Evolutionary conservation across 2,888 invertebrate species (phyloP).

Genomic region (Drosophila acutilabella): DNA sequence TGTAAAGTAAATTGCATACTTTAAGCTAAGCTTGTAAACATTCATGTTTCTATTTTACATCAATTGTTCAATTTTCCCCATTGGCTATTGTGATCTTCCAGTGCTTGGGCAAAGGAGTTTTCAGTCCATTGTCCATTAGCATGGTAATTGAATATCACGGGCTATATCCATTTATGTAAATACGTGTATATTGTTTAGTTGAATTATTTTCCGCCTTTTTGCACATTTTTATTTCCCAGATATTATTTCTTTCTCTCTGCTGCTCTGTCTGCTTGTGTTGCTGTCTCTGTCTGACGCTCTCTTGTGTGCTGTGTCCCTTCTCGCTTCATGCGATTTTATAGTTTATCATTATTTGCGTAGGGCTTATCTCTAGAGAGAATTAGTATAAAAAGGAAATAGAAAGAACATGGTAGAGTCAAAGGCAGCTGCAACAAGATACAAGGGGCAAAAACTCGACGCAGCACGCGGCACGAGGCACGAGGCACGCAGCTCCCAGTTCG

Average conservation of each 20-base stretch:
- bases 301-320: constrained; percentile 6
- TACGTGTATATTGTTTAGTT: constrained; percentile 81
- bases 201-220: constrained; percentile 80
- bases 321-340: constrained; percentile 72
- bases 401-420: constrained; percentile 28
- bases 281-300: constrained; percentile 7
- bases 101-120: constrained; percentile 15
- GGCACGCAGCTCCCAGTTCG: constrained; percentile 7
- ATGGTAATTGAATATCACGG: constrained; percentile 74
- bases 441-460: constrained; percentile 55
- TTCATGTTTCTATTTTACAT: background rate
- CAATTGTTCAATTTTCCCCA: background rate
- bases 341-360: constrained; percentile 79
- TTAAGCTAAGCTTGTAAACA: background rate
- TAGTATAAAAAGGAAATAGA: constrained; percentile 33
- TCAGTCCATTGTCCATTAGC: constrained; percentile 56
- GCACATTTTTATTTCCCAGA: constrained; percentile 78
- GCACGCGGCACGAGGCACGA: constrained; percentile 41
- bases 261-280: background rate
- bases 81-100: background rate
- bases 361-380: constrained; percentile 74
- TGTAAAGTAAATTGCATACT: background rate
- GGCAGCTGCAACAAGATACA: constrained; percentile 24
- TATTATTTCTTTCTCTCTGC: constrained; percentile 51
- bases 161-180: constrained; percentile 75